A percentile compares a stretch with the other conserved stretches of the same genome.
phyloP scores from a whole-genome alignment of 2,797 vertebrate species.

The Tokudaia muenninki region DNA sequence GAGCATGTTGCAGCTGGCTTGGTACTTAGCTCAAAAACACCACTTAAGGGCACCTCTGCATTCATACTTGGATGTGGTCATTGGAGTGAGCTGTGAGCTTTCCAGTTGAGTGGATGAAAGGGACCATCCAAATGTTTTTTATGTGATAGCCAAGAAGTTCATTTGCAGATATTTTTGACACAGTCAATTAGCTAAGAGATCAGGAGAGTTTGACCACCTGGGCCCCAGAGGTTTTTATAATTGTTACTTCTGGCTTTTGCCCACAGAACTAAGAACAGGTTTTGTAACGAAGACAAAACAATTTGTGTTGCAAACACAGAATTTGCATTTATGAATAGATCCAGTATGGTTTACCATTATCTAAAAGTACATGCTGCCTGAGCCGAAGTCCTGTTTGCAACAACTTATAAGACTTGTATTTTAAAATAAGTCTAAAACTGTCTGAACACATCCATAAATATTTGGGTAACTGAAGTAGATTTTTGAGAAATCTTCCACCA shows the following conservation, averaged over 20 bases:
- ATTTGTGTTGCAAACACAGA: constrained; percentile 61
- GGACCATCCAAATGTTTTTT: not conserved
- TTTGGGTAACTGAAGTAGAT: constrained; percentile 77
- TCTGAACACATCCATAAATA: constrained; percentile 51
- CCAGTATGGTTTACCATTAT: constrained; percentile 36
- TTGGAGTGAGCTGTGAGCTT: constrained; percentile 3
- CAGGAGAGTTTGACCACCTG: constrained; percentile 45
- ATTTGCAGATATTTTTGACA: constrained; percentile 60
- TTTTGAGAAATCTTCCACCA: constrained; percentile 85
- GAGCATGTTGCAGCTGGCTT: constrained; percentile 44
- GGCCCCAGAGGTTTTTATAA: constrained; percentile 34
- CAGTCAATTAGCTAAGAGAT: not conserved
- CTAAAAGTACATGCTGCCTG: not conserved
- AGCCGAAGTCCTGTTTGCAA: constrained; percentile 55
- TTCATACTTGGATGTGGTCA: not conserved
- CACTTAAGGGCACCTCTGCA: constrained; percentile 33
- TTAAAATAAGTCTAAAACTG: constrained; percentile 67
- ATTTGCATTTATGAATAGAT: constrained; percentile 64
- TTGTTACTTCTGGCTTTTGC: constrained; percentile 42
- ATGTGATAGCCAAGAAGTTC: constrained; percentile 31
- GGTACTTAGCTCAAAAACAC: constrained; percentile 58
- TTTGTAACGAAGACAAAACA: constrained; percentile 68
- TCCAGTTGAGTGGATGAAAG: constrained; percentile 14
- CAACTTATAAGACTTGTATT: constrained; percentile 69
- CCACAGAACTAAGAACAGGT: constrained; percentile 26